Percentiles rank a stretch among this genome's conserved stretches.
Conservation (phyloP, 2,888 invertebrate species). For the Lasioglossum vierecki region DNA sequence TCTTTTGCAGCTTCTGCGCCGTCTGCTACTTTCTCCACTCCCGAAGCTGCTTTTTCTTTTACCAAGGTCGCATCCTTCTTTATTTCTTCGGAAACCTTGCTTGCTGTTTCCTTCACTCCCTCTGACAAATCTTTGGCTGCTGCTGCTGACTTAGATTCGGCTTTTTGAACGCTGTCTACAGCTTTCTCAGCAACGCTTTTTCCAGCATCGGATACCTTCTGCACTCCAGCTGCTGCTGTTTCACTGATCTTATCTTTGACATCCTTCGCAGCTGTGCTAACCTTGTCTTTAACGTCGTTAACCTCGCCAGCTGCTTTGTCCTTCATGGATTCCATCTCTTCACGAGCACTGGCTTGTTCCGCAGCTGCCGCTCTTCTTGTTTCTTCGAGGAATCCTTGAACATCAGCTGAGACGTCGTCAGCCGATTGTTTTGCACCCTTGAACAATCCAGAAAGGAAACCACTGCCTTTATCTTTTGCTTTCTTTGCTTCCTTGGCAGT, state of each 20-base stretch:
- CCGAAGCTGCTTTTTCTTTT: conserved; percentile 29
- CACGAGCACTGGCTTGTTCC: conserved; percentile 82
- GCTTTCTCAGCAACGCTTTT: conserved; percentile 1
- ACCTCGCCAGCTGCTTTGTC: conserved; percentile 45
- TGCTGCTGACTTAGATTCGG: conserved; percentile 22
- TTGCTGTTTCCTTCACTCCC: conserved; percentile 47
- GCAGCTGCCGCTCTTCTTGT: conserved; percentile 78
- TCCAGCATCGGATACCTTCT: neutral
- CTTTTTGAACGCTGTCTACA: neutral
- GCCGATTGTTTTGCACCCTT: conserved; percentile 70
- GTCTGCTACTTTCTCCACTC: conserved; percentile 43
- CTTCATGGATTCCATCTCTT: conserved; percentile 65
- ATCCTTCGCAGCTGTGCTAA: conserved; percentile 42
- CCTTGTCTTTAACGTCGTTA: conserved; percentile 57
- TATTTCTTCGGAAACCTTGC: conserved; percentile 53
- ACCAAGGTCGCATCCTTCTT: conserved; percentile 40
- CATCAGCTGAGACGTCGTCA: conserved; percentile 69
- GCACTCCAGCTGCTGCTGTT: neutral
- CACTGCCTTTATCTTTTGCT: conserved; percentile 63
- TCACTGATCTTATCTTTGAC: conserved; percentile 64
- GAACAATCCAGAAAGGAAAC: conserved; percentile 72
- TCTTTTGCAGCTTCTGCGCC: conserved; percentile 52
- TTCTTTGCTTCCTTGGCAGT: conserved; percentile 57
- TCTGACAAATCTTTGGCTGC: neutral
- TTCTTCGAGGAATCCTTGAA: conserved; percentile 84